phyloP scores from a whole-genome alignment of 2,888 invertebrate genomes.

The Ligdia adustata region DNA sequence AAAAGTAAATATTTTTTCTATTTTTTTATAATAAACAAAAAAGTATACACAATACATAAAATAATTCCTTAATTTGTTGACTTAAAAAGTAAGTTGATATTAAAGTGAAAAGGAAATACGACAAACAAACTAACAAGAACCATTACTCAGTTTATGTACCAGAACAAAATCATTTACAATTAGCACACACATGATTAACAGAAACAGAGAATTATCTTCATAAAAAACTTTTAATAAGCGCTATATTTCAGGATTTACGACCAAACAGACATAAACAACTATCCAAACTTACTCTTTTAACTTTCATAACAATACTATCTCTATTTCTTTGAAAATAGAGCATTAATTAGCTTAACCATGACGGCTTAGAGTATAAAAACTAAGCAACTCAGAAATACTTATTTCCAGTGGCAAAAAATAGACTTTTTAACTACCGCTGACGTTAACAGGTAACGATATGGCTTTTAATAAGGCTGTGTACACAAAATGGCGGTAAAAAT shows the following conservation, averaged over 20 bases:
- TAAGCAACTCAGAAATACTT: slow-evolving; percentile 40
- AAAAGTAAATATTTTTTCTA: too few species aligned
- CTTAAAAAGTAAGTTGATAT: too few species aligned
- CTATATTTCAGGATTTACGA: slow-evolving; percentile 2
- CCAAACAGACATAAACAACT: slow-evolving; percentile 10
- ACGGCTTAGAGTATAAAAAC: background rate
- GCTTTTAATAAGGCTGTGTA: background rate
- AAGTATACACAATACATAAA: too few species aligned
- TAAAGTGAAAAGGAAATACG: too few species aligned
- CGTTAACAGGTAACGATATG: slow-evolving; percentile 1
- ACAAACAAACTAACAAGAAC: too few species aligned
- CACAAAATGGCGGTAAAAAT: slow-evolving; percentile 7
- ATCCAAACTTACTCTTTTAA: background rate
- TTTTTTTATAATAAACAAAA: too few species aligned
- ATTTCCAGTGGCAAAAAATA: slow-evolving; percentile 47
- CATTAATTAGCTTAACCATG: slow-evolving; percentile 13
- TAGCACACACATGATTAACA: background rate
- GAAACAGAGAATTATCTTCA: background rate
- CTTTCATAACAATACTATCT: background rate
- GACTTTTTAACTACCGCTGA: slow-evolving; percentile 25
- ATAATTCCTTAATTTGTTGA: too few species aligned
- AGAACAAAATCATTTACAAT: background rate
- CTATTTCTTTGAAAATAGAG: slow-evolving; percentile 8
- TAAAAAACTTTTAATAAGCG: slow-evolving; percentile 5
- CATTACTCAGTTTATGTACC: too few species aligned